Percentiles rank a stretch among this genome's conserved stretches.
Conservation (phyloP, 2,888 invertebrate genomes). For the Ctena decussata region DNA sequence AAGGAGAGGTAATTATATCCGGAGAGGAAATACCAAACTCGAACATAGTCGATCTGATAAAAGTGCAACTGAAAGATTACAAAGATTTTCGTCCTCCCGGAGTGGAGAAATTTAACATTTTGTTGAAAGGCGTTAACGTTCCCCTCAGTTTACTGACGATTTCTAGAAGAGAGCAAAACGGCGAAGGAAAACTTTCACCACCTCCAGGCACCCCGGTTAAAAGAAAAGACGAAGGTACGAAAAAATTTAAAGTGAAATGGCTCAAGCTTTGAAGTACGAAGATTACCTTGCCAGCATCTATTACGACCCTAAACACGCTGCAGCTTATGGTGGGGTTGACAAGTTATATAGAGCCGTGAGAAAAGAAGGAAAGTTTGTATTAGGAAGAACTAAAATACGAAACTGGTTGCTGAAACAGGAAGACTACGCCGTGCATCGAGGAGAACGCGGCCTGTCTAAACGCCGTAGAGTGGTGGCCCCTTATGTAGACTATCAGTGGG, state of each 20-base stretch:
- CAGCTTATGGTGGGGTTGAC: slow-evolving; percentile 27
- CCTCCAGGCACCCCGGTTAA: slow-evolving; percentile 24
- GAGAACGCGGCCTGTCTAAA: slow-evolving; percentile 35
- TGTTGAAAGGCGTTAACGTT: not conserved
- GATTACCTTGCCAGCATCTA: slow-evolving; percentile 31
- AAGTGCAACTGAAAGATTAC: slow-evolving; percentile 14
- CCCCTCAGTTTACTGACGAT: not conserved
- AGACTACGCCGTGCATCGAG: slow-evolving; percentile 47
- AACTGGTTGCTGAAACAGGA: slow-evolving; percentile 47
- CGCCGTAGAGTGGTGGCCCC: slow-evolving; percentile 35
- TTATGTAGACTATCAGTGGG: slow-evolving; percentile 56
- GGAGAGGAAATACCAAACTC: not conserved
- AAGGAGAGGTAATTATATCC: slow-evolving; percentile 11
- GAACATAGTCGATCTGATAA: slow-evolving; percentile 18
- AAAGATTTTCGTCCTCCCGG: slow-evolving; percentile 3
- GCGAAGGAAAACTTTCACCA: slow-evolving; percentile 8
- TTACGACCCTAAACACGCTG: slow-evolving; percentile 38
- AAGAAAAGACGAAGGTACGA: not conserved
- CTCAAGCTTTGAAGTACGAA: not conserved
- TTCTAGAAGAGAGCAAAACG: not conserved
- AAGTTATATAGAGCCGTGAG: slow-evolving; percentile 44
- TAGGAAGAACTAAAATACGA: slow-evolving; percentile 17
- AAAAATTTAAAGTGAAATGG: slow-evolving; percentile 6
- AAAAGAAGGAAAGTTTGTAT: slow-evolving; percentile 36
- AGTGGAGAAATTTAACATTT: not conserved